phyloP scores from a whole-genome alignment of 2,888 invertebrate species.

The Ichneumoninae sp. region DNA sequence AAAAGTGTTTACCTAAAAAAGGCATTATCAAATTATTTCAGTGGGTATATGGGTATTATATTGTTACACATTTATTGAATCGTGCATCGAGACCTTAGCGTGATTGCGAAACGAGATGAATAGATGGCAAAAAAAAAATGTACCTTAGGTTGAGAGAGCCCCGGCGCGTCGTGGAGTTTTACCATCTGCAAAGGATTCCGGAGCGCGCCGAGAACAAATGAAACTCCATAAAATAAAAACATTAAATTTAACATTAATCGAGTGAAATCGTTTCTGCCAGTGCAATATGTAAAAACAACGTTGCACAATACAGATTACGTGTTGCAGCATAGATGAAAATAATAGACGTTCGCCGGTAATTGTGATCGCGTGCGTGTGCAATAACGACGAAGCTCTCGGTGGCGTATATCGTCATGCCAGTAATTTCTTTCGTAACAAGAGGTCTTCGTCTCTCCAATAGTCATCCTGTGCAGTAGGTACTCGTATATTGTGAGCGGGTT shows the following conservation, averaged over 20 bases:
- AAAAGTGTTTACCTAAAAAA: no score
- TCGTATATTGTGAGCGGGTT: neutral
- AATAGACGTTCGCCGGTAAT: neutral
- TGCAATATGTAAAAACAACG: neutral
- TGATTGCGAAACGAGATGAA: no score
- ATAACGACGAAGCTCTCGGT: neutral
- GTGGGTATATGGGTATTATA: no score
- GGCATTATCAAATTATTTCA: no score
- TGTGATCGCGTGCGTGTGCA: conserved; percentile 9
- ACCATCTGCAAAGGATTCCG: no score
- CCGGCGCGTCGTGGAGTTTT: no score
- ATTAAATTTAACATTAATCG: neutral
- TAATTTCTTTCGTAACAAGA: conserved; percentile 30
- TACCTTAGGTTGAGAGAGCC: no score
- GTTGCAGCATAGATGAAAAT: neutral
- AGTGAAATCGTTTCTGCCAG: neutral
- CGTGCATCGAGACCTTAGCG: neutral
- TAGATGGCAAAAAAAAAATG: no score
- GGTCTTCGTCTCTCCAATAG: neutral
- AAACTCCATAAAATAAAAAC: neutral
- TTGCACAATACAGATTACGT: neutral
- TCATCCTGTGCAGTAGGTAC: neutral
- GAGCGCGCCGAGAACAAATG: no score
- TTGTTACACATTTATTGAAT: neutral
- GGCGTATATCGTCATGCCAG: neutral